phyloP scores from a whole-genome alignment of 2,113 vertebrate genomes.

The Ceyx cyanopectus region DNA sequence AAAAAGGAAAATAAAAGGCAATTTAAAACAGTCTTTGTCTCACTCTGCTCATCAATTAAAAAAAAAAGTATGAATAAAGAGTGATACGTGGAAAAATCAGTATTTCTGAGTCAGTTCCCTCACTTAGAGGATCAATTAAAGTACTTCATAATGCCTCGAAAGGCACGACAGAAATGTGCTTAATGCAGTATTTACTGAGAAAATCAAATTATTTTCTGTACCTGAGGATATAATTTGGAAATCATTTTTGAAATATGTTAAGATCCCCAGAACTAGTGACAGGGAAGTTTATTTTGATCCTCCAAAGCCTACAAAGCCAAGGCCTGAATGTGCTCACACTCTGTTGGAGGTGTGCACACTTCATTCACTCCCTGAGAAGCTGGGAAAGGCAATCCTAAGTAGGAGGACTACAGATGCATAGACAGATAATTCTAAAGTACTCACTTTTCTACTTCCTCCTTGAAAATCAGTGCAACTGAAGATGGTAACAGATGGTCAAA shows the following conservation, averaged over 20 bases:
- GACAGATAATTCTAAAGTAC: neutral
- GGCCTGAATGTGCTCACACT: neutral
- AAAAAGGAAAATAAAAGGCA: constrained; percentile 26
- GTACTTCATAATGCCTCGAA: neutral
- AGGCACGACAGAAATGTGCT: neutral
- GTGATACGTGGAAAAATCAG: neutral
- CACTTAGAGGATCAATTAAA: constrained; percentile 1
- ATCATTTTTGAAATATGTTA: neutral
- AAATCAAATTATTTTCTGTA: neutral
- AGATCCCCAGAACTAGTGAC: neutral
- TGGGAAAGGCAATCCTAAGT: neutral
- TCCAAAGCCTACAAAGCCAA: neutral
- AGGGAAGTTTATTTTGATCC: neutral
- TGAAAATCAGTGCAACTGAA: neutral
- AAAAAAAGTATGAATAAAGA: neutral
- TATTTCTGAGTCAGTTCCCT: neutral
- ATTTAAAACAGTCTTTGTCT: neutral
- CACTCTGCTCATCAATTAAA: neutral
- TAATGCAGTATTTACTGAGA: neutral
- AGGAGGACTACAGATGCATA: neutral
- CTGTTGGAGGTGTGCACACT: neutral
- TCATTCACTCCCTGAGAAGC: neutral
- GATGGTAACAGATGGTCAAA: constrained; percentile 33
- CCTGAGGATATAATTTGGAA: neutral
- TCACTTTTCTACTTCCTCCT: neutral